Conservation (phyloP, 2,888 invertebrate genomes). For the Graphium colonna region DNA sequence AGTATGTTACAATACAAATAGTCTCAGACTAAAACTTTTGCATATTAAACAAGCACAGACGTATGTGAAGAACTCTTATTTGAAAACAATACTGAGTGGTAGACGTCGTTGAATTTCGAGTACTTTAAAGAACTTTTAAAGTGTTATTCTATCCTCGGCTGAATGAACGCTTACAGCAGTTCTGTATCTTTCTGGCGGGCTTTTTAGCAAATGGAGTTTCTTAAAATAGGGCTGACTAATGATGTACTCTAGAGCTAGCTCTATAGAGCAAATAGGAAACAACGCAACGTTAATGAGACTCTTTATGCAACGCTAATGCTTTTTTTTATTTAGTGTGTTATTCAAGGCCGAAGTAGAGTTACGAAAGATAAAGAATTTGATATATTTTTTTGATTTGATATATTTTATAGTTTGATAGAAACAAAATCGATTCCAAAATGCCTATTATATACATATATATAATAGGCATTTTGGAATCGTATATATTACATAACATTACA, state of each 20-base stretch:
- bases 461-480: too few species aligned
- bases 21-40: slow-evolving; percentile 2
- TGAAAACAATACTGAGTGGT: slow-evolving; percentile 19
- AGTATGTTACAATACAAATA: neutral
- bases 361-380: neutral
- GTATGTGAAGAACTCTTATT: slow-evolving; percentile 16
- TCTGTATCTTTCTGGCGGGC: slow-evolving; percentile 3
- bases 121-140: slow-evolving; percentile 17
- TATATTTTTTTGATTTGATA: too few species aligned
- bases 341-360: neutral
- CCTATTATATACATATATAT: too few species aligned
- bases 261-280: slow-evolving; percentile 9
- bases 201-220: slow-evolving; percentile 7
- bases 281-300: slow-evolving; percentile 7
- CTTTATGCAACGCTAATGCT: neutral
- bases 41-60: slow-evolving; percentile 12
- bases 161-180: slow-evolving; percentile 10
- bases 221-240: slow-evolving; percentile 14
- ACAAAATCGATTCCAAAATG: too few species aligned
- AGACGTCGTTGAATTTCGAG: slow-evolving; percentile 19
- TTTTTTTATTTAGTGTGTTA: neutral
- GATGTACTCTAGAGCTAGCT: slow-evolving; percentile 12
- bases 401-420: too few species aligned
- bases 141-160: slow-evolving; percentile 10
- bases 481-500: too few species aligned